Base-by-base conservation (phyloP, 2,888 invertebrate genomes). In the Schizotus pectinicornis region DNA sequence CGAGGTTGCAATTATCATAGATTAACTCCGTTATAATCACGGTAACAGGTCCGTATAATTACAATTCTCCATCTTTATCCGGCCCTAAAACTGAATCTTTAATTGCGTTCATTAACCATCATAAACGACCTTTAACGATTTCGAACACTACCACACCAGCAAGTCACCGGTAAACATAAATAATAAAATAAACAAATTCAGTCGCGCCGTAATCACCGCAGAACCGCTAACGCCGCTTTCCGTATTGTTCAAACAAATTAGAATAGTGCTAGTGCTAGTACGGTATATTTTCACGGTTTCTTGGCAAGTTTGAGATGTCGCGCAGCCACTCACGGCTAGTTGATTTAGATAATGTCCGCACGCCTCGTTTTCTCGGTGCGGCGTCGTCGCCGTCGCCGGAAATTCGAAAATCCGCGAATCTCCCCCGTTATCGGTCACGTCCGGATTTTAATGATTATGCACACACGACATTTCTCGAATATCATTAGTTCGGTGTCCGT, bases 401-500 rank as follows among this genome's bases (percentile, higher is more conserved):
- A 53, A 53, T 14, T 33, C 53, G 37, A 31, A 53, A 53, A 53
- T 52, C 46, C 45, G 53, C 53, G 45, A 43, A 42, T 31, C 14
- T 9, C 11, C 50, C 7, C 3, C 33, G 13, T 46, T 35, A 45
- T 41, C 55, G 41, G 42, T 42, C 42, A 50, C 50, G 45, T 56
- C 51, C 56, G 50, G 50, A 56, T 45, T 36, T 36, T 56, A 56
- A 56, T 46, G 56, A 56, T 34, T 56, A 56, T 56, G 56, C 56
- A 56, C 49, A 22, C 22, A 22, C 22, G 49, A 34, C 30, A 43
- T 30, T 14, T 7, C 39, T 56, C n/a, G n/a, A n/a, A n/a, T 48
- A 32, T 12, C 14, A 51, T 39, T 33, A 32, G 31, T 53, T 56
- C 36, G 41, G 51, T 67, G 67, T 67, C 64, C 63, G 67, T 67